Evolutionary conservation across 2,113 vertebrate species (phyloP).

Genomic region (Ariopsis seemanni): DNA sequence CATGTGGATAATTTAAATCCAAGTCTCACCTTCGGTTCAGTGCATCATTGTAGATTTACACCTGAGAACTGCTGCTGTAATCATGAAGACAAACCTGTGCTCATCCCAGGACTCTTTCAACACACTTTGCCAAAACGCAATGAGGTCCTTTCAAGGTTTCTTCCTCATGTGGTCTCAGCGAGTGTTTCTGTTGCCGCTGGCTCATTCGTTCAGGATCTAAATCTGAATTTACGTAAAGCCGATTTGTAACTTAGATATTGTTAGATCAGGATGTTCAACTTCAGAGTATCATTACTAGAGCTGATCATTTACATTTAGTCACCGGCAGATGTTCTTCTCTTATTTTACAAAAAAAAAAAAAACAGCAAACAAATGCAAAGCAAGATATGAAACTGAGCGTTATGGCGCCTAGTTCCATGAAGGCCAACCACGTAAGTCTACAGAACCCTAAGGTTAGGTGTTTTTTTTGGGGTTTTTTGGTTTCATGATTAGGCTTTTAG

Average conservation of each 20-base stretch:
- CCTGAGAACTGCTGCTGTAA: background rate
- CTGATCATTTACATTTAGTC: background rate
- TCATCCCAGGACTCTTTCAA: background rate
- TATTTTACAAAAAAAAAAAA: background rate
- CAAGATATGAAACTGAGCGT: background rate
- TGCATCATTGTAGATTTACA: background rate
- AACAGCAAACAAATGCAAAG: background rate
- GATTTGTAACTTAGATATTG: background rate
- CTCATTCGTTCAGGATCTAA: background rate
- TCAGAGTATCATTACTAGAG: background rate
- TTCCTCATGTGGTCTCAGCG: background rate
- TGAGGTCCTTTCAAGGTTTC: background rate
- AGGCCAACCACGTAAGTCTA: background rate
- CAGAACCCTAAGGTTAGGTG: background rate
- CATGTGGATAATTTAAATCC: background rate
- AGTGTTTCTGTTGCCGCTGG: background rate
- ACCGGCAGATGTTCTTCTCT: background rate
- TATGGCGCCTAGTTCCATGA: background rate
- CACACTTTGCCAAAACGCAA: background rate
- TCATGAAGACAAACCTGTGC: background rate
- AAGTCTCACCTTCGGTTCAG: background rate
- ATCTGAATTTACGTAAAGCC: background rate
- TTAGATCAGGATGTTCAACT: background rate
- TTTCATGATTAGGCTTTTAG: background rate
- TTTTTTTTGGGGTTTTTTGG: background rate